Conservation (phyloP, 2,113 vertebrate species). For the Monarcha castaneiventris region DNA sequence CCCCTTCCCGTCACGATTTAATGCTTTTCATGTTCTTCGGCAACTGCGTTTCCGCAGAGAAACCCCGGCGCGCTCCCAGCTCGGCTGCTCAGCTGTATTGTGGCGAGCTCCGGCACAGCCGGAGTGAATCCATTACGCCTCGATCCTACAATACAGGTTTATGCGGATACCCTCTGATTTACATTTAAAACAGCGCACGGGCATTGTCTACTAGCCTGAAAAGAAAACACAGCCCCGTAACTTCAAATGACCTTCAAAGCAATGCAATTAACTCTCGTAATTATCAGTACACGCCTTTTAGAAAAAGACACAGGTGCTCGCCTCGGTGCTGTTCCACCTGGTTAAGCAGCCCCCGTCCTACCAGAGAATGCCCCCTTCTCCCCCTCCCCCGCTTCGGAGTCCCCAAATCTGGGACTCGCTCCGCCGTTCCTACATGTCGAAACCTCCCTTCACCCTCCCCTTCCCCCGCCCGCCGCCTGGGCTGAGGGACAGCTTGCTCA, state of each 20-base stretch:
- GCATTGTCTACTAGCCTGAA: constrained; percentile 60
- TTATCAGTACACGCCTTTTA: constrained; percentile 59
- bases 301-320: constrained; percentile 71
- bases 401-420: constrained; percentile 35
- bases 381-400: background rate
- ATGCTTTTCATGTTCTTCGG: constrained; percentile 69
- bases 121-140: constrained; percentile 73
- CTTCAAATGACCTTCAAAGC: constrained; percentile 75
- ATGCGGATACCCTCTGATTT: constrained; percentile 72
- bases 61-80: constrained; percentile 68
- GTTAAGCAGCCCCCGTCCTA: constrained; percentile 37
- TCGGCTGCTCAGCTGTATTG: constrained; percentile 70
- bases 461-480: constrained; percentile 38
- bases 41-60: constrained; percentile 72
- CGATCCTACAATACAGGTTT: constrained; percentile 70
- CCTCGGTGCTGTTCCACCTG: constrained; percentile 62
- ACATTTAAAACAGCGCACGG: constrained; percentile 69
- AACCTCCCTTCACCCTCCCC: constrained; percentile 2
- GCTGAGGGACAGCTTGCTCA: constrained; percentile 65
- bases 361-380: constrained; percentile 34
- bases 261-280: constrained; percentile 74
- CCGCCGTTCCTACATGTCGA: background rate
- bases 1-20: constrained; percentile 66
- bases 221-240: constrained; percentile 60
- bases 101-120: constrained; percentile 60